Percentiles rank a stretch among this genome's conserved stretches.
These are phyloP conservation scores for Helarctos malayanus DNA, from an alignment of 2,797 vertebrate species.

Conservation along the genomic window DNA sequence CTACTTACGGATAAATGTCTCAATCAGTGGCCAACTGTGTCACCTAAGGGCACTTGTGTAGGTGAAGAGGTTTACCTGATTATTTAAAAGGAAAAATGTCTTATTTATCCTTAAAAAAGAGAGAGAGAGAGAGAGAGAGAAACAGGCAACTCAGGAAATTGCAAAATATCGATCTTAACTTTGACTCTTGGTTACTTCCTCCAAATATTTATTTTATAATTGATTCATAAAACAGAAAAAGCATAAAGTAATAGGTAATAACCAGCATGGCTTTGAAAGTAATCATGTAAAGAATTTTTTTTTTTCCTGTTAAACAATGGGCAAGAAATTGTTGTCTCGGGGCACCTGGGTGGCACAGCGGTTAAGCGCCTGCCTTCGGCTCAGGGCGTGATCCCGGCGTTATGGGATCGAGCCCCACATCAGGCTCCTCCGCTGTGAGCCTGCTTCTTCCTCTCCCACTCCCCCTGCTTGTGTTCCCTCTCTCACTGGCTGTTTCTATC, in stretches of 20 bases:
- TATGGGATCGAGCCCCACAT: too few species aligned
- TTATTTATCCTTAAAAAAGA: not conserved
- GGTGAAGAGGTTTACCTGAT: not conserved
- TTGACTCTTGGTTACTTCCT: constrained; percentile 9
- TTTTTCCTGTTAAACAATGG: constrained; percentile 32
- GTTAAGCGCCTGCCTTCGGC: too few species aligned
- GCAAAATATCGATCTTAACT: constrained; percentile 30
- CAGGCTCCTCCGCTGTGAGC: too few species aligned
- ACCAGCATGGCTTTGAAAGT: not conserved
- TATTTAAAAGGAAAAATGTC: constrained; percentile 26
- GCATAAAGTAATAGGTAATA: not conserved
- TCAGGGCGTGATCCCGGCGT: too few species aligned
- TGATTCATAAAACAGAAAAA: constrained; percentile 26
- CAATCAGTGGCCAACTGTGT: not conserved
- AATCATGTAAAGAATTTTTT: constrained; percentile 31
- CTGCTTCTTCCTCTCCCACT: too few species aligned
- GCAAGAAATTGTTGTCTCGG: not conserved
- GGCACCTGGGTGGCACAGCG: too few species aligned
- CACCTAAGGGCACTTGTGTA: not conserved
- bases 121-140: not conserved
- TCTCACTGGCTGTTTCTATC: too few species aligned
- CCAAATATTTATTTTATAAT: constrained; percentile 32
- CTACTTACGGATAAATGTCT: not conserved
- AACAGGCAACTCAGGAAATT: not conserved
- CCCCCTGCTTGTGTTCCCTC: too few species aligned